Evolutionary conservation across 2,888 invertebrate genomes (phyloP).

Genomic region (Erebia palarica): DNA sequence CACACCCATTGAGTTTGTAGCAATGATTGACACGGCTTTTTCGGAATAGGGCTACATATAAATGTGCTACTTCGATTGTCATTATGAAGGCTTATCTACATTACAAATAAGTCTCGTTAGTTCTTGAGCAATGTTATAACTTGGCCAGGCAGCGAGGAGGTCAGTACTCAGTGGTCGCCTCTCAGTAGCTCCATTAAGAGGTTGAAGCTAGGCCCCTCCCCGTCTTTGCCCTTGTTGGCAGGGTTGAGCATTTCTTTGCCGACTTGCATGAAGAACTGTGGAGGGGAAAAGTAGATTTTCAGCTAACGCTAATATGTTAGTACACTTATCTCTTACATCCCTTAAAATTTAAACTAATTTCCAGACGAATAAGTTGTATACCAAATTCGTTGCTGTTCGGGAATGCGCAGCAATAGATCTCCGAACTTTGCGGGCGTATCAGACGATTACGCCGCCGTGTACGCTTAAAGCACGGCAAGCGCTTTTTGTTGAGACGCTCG

Average conservation of each 20-base stretch:
- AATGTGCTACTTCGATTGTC: neutral
- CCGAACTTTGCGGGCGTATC: too few relatives aligned
- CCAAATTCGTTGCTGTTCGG: too few relatives aligned
- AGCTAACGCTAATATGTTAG: too few relatives aligned
- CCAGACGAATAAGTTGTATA: neutral
- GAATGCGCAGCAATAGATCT: too few relatives aligned
- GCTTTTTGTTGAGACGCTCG: too few relatives aligned
- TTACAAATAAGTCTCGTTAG: constrained; percentile 26
- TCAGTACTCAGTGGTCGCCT: constrained; percentile 90
- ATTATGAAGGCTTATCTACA: constrained; percentile 11
- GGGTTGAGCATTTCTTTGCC: constrained; percentile 95
- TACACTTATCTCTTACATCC: too few relatives aligned
- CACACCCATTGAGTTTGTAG: too few relatives aligned
- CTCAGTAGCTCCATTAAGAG: constrained; percentile 96
- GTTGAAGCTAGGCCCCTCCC: constrained; percentile 95
- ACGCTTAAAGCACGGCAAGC: too few relatives aligned
- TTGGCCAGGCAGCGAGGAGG: neutral
- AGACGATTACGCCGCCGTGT: too few relatives aligned
- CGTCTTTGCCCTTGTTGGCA: constrained; percentile 92
- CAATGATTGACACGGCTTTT: too few relatives aligned
- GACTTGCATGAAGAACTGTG: constrained; percentile 85
- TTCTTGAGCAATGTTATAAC: constrained; percentile 52
- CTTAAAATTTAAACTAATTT: neutral
- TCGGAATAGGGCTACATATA: too few relatives aligned
- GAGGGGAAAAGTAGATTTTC: constrained; percentile 20